Evolutionary conservation across 2,888 invertebrate genomes (phyloP), one percentile per base, ranked within the genome.

Genomic region (Artemia sinica): DNA sequence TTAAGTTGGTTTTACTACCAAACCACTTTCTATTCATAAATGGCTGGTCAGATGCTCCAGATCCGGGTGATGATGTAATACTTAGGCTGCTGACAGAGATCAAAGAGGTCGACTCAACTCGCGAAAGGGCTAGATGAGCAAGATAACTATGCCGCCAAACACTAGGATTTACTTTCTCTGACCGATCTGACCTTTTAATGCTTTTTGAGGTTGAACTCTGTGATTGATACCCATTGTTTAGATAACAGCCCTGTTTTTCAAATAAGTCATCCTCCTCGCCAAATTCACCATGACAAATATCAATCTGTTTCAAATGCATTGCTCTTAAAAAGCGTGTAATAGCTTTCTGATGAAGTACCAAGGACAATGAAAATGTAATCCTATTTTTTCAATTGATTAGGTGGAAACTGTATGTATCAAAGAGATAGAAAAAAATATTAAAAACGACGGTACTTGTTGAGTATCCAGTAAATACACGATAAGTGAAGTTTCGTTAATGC

Each of bases 211-310:
- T 14, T 58, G 58, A 18, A 58, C 58, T 58, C 8, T 58, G n/a
- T 58, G 58, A 58, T 58, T 58, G 58, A 58, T 58, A 58, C 58
- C 58, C 58, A 58, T 58, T 58, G 58, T 58, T 58, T 58, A 58
- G 58, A 18, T 58, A 58, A 58, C 58, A 58, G 10, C n/a, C 18
- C 14, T n/a, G 58, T 18, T 58, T 58, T 58, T 58, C 58, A 8
- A 58, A 58, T 14, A 58, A 58, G 8, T 58, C 58, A 58, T 58
- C 1, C 52, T 52, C 58, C 8, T 58, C 58, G 58, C 28, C 28
- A 28, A 14, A 58, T 58, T 58, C 58, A 58, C 14, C 58, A 58
- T 58, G 14, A 58, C 8, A 58, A 18, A 14, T 58, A n/a, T 10
- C 58, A 8, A 58, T 18, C 18, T n/a, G 18, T 58, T 58, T 58